A percentile compares a stretch with the other conserved stretches of the same genome.
Evolutionary conservation across 2,888 invertebrate genomes (phyloP).

Genomic region (Hymenopus coronatus): DNA sequence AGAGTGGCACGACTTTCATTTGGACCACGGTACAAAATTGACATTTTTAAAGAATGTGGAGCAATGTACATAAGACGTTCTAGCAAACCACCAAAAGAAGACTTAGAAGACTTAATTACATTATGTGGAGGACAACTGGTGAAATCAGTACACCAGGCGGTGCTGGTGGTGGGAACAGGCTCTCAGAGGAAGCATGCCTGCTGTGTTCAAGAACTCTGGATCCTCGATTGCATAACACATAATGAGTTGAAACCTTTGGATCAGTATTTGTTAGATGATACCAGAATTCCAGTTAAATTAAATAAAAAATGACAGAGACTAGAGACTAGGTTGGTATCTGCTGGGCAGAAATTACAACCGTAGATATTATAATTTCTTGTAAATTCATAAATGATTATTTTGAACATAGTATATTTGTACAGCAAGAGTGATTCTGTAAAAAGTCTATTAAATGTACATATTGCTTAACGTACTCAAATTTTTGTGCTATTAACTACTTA

Average conservation of each 20-base stretch:
- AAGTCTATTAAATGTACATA: too few relatives aligned
- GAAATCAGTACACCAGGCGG: conserved; percentile 49
- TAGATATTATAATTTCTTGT: too few relatives aligned
- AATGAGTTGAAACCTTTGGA: conserved; percentile 52
- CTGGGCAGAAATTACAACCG: neutral
- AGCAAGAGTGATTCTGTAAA: too few relatives aligned
- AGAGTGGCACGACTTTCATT: conserved; percentile 52
- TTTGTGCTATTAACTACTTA: too few relatives aligned
- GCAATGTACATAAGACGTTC: conserved; percentile 54
- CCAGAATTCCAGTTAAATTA: neutral
- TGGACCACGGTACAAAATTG: conserved; percentile 55
- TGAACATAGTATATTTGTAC: too few relatives aligned
- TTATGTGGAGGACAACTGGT: conserved; percentile 58
- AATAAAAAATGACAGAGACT: neutral
- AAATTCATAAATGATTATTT: too few relatives aligned
- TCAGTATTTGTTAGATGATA: conserved; percentile 44
- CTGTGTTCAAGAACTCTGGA: conserved; percentile 59
- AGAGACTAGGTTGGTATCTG: neutral
- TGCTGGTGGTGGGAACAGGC: conserved; percentile 54
- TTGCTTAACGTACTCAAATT: too few relatives aligned
- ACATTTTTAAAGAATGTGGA: conserved; percentile 58
- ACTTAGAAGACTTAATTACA: conserved; percentile 57
- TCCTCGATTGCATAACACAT: conserved; percentile 60
- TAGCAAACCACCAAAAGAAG: conserved; percentile 51
- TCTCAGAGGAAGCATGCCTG: conserved; percentile 38